Evolutionary conservation across 2,888 invertebrate genomes (phyloP), one percentile per base, ranked within the genome.

Genomic region (Philonicus albiceps): DNA sequence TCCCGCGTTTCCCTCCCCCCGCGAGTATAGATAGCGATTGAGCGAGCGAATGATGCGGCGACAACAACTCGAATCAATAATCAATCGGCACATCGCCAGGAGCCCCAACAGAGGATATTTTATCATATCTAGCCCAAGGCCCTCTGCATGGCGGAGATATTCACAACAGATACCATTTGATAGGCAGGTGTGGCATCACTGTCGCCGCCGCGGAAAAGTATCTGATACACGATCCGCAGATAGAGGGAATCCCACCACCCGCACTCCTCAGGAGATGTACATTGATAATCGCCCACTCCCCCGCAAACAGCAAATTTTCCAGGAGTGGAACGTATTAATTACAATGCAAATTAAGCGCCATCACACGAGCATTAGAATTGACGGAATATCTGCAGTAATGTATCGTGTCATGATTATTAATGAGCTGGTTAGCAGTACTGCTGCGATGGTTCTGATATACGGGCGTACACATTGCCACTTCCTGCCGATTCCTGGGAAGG

Each of bases 331-430:
- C 80, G 80, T 80, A 80, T 49, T 80, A 80, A 80, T 80, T 53
- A 80, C 80, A 80, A 49, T 80, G 80, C 80, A 80, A 80, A 80
- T 80, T 80, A 53, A 80, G 80, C 30, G 80, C 22, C 31, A 19
- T 22, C 49, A 80, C 80, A 80, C 7, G 80, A 53, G 80, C 43
- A 53, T 80, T 80, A 80, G 80, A 80, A 80, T 53, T 80, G 80
- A 80, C 80, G 53, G 80, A 53, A 53, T 80, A 80, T 80, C 49
- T 80, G 80, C 80, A 80, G 55, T 80, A 80, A 80, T 80, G 53
- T 80, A 80, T 80, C 80, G 80, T 53, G 80, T 80, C 49, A 80
- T 49, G 80, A 80, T 53, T 80, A 80, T 80, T 80, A 80, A 80
- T 80, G 80, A 80, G 80, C 22, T 80, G 80, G 53, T 80, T 80